These are phyloP conservation scores for Trisateles emortualis DNA, from an alignment of 2,888 invertebrate genomes.

Conservation along the genomic window DNA sequence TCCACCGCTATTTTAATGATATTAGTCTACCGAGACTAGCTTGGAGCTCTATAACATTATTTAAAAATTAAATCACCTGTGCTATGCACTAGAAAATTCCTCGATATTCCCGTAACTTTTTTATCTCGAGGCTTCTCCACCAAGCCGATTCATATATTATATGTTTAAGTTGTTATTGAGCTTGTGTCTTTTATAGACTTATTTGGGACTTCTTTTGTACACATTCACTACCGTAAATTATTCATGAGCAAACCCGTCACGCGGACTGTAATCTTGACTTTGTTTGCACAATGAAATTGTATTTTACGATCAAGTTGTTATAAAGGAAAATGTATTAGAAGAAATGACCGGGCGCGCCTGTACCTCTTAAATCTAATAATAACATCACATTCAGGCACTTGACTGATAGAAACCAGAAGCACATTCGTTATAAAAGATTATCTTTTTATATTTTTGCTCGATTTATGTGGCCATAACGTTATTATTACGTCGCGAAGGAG, in stretches of 20 bases:
- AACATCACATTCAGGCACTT: slow-evolving; percentile 25
- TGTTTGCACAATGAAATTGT: slow-evolving; percentile 17
- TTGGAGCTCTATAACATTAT: slow-evolving; percentile 22
- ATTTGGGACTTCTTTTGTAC: background rate
- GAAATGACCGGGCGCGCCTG: slow-evolving; percentile 14
- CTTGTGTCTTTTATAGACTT: background rate
- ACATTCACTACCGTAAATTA: slow-evolving; percentile 4
- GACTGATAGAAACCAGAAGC: slow-evolving; percentile 37
- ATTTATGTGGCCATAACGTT: slow-evolving; percentile 45
- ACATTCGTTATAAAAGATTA: slow-evolving; percentile 37
- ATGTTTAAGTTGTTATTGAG: background rate
- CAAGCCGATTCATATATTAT: background rate
- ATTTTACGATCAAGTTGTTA: slow-evolving; percentile 21
- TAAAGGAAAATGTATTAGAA: slow-evolving; percentile 20
- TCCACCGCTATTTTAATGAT: slow-evolving; percentile 28
- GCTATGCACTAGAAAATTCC: slow-evolving; percentile 20
- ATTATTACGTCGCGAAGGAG: slow-evolving; percentile 34
- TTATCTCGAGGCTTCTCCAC: slow-evolving; percentile 12
- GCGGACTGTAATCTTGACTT: background rate
- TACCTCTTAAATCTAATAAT: slow-evolving; percentile 40
- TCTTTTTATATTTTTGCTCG: slow-evolving; percentile 40
- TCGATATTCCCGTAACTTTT: slow-evolving; percentile 9
- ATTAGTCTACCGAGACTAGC: slow-evolving; percentile 23
- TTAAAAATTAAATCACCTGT: slow-evolving; percentile 32
- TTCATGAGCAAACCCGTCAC: slow-evolving; percentile 15